Evolutionary conservation across 2,113 vertebrate genomes (phyloP), one percentile per base, ranked within the genome.

Genomic region (Cyprinus carpio): DNA sequence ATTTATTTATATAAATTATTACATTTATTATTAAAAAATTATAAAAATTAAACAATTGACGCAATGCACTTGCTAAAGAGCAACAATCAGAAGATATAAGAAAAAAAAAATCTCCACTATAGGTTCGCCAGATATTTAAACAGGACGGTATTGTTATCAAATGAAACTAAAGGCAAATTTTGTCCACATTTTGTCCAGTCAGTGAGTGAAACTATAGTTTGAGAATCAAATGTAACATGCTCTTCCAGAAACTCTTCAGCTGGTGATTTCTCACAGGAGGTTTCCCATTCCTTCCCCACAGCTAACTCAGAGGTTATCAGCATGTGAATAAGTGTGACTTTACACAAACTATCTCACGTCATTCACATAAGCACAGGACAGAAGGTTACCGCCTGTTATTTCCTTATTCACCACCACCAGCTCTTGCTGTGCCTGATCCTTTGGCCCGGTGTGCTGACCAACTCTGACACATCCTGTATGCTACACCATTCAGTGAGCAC

Each of bases 331-430:
- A 49, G 27, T 46, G 49, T 15, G 62, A 58, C 46, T 56, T 65
- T 29, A 13, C 16, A 27, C 71, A 67, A 85, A 20, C 67, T 64
- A 25, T 71, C 49, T 43, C 15, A 81, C 78, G 58, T 81, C 60
- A 81, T 27, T 65, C 58, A 12, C 60, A 46, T 81, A 20, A 65
- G 58, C 34, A 65, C 84, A 75, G 77, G 75, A 78, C 58, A 65
- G 49, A 69, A 58, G 84, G 56, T 65, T 51, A 86, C 75, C 81
- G 20, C 81, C 49, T 81, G 84, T 86, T 86, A 86, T 86, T 86
- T 75, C 80, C 80, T 40, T 75, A 69, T 51, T 81, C 23, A 64
- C 78, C 29, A 15, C 78, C 23, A 15, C 25, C 46, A 51, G 69
- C 43, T 86, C 56, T 31, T 23, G 37, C 13, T 80, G 74, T 77